Evolutionary conservation across 2,113 vertebrate species (phyloP).

Genomic region (Myrmecophaga tridactyla): DNA sequence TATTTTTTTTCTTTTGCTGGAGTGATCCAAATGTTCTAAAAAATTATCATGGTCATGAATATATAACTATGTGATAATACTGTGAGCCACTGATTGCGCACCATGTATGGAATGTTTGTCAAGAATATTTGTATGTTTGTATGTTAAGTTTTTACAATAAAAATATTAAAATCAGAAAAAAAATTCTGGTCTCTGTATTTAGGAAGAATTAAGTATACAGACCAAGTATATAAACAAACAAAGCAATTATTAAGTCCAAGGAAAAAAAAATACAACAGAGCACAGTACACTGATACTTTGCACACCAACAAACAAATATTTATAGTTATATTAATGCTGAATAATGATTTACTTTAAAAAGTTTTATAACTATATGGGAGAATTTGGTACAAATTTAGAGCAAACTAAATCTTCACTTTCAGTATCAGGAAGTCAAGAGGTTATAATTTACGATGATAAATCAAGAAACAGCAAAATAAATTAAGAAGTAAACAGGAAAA

Average conservation of each 20-base stretch:
- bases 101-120: too few species aligned
- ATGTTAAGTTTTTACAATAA: too few species aligned
- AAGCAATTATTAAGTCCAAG: neutral
- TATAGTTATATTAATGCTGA: neutral
- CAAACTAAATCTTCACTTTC: neutral
- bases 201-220: neutral
- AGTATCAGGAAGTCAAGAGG: neutral
- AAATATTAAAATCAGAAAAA: too few species aligned
- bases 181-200: neutral
- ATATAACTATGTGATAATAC: too few species aligned
- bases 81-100: too few species aligned
- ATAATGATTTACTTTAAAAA: conserved; percentile 14
- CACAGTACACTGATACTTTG: neutral
- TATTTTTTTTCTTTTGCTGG: too few species aligned
- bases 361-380: neutral
- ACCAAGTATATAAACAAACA: neutral
- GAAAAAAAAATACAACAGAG: neutral
- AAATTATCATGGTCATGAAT: too few species aligned
- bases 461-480: conserved; percentile 25
- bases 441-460: neutral
- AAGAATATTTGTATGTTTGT: too few species aligned
- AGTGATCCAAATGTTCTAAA: too few species aligned
- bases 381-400: neutral
- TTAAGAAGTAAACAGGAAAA: neutral
- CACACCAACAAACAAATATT: neutral